Percentiles rank a stretch among this genome's conserved stretches.
phyloP scores from a whole-genome alignment of 1,140 invertebrate species.

The Drosophila carrolli region DNA sequence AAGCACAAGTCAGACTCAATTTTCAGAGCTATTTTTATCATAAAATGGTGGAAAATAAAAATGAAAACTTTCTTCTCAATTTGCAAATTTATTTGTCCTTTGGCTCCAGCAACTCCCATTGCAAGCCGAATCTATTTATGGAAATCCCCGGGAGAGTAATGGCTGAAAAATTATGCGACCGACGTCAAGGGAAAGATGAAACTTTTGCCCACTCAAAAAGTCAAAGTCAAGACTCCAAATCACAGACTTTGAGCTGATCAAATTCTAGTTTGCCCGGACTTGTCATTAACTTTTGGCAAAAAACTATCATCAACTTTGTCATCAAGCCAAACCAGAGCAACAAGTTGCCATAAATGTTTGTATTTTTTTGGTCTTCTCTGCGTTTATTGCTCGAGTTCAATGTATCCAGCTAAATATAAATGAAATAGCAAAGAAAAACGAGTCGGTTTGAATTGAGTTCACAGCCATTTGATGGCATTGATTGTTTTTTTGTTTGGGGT shows the following conservation, averaged over 20 bases:
- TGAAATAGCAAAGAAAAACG: slow-evolving; percentile 19
- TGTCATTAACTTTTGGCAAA: slow-evolving; percentile 29
- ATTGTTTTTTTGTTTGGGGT: slow-evolving; percentile 28
- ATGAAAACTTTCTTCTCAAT: slow-evolving; percentile 25
- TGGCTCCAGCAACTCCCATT: slow-evolving; percentile 12
- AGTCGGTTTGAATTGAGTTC: slow-evolving; percentile 42
- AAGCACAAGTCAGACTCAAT: slow-evolving; percentile 18
- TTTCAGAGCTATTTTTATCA: slow-evolving; percentile 31
- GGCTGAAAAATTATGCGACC: slow-evolving; percentile 13
- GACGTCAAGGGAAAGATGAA: slow-evolving; percentile 38
- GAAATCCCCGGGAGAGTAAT: slow-evolving; percentile 8
- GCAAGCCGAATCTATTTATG: slow-evolving; percentile 27
- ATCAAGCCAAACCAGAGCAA: slow-evolving; percentile 40
- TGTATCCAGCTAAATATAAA: slow-evolving; percentile 36
- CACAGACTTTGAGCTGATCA: slow-evolving; percentile 15
- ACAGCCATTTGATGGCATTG: slow-evolving; percentile 35
- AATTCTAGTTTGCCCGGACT: slow-evolving; percentile 30
- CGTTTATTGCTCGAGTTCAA: slow-evolving; percentile 70
- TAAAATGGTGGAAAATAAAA: neutral
- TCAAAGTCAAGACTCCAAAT: slow-evolving; percentile 21
- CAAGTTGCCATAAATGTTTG: slow-evolving; percentile 67
- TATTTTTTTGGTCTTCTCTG: slow-evolving; percentile 23
- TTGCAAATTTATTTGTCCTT: slow-evolving; percentile 41
- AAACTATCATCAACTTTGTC: slow-evolving; percentile 34
- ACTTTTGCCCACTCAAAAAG: slow-evolving; percentile 28